Percentiles rank a stretch among this genome's conserved stretches.
These are phyloP conservation scores for Patella pellucida DNA, from an alignment of 2,888 invertebrate genomes.

Conservation along the genomic window DNA sequence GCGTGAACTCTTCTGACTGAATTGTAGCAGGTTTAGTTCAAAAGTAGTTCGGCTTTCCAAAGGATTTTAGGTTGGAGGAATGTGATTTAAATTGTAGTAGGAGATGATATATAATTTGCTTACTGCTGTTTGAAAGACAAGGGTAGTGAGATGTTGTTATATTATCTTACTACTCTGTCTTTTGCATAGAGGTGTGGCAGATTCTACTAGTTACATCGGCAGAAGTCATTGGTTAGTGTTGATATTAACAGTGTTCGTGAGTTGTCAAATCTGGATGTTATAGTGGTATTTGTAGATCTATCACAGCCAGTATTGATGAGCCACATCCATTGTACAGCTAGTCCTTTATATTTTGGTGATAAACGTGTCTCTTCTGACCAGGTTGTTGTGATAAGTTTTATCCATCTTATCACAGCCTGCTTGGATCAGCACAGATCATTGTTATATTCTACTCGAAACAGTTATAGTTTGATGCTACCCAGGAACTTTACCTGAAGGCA, in stretches of 20 bases:
- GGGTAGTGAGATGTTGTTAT: conserved; percentile 93
- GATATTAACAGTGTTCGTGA: conserved; percentile 20
- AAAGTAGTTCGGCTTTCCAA: too few relatives aligned
- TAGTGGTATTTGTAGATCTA: conserved; percentile 77
- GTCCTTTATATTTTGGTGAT: not conserved
- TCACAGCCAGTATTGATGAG: conserved; percentile 98
- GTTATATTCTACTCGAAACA: not conserved
- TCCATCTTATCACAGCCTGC: conserved; percentile 95
- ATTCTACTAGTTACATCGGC: too few relatives aligned
- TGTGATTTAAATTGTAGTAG: too few relatives aligned
- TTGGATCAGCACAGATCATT: conserved; percentile 77
- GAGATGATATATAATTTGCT: not conserved
- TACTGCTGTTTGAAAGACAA: conserved; percentile 87
- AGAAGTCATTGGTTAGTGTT: conserved; percentile 5
- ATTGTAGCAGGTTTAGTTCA: too few relatives aligned
- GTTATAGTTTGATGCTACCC: not conserved
- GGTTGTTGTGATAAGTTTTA: conserved; percentile 58
- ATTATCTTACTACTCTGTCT: conserved; percentile 97
- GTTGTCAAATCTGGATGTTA: conserved; percentile 88
- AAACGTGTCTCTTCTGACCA: conserved; percentile 46
- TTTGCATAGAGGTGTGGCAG: conserved; percentile 77
- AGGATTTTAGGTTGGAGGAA: too few relatives aligned
- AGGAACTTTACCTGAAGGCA: too few relatives aligned
- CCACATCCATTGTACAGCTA: conserved; percentile 71
- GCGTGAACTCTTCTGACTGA: too few relatives aligned